Evolutionary conservation across 2,888 invertebrate genomes (phyloP).

Genomic region (Cepaea hortensis): DNA sequence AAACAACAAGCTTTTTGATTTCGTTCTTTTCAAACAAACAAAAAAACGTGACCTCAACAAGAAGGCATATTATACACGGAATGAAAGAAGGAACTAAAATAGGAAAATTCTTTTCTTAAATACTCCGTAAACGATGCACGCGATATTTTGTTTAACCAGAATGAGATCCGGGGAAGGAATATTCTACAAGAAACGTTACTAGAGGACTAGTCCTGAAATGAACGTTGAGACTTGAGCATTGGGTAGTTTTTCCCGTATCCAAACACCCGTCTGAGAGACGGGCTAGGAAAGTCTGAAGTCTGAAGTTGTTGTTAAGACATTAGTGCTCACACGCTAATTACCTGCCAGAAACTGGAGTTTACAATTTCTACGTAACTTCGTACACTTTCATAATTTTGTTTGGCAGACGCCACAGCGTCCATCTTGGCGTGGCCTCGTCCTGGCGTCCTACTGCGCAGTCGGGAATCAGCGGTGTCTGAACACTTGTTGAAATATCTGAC

Average conservation of each 20-base stretch:
- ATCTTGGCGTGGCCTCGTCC: background rate
- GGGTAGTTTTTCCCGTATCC: background rate
- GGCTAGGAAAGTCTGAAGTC: background rate
- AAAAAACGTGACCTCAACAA: too few relatives aligned
- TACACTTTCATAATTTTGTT: constrained; percentile 26
- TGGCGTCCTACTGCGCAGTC: background rate
- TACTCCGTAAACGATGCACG: too few relatives aligned
- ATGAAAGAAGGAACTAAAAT: too few relatives aligned
- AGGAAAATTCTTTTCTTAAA: too few relatives aligned
- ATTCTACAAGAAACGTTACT: too few relatives aligned
- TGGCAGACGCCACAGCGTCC: background rate
- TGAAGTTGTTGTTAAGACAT: constrained; percentile 23
- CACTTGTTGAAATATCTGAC: constrained; percentile 1
- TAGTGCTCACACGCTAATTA: constrained; percentile 17
- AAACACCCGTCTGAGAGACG: background rate
- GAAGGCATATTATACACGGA: too few relatives aligned
- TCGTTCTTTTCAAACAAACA: too few relatives aligned
- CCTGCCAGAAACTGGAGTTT: background rate
- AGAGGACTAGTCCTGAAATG: too few relatives aligned
- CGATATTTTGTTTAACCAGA: too few relatives aligned
- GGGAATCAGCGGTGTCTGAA: background rate
- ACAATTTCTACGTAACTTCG: background rate
- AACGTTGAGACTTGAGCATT: too few relatives aligned
- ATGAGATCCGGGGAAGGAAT: too few relatives aligned
- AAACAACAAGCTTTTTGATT: too few relatives aligned